Base-by-base conservation (phyloP, 2,888 invertebrate genomes). In the Torymus texanus region DNA sequence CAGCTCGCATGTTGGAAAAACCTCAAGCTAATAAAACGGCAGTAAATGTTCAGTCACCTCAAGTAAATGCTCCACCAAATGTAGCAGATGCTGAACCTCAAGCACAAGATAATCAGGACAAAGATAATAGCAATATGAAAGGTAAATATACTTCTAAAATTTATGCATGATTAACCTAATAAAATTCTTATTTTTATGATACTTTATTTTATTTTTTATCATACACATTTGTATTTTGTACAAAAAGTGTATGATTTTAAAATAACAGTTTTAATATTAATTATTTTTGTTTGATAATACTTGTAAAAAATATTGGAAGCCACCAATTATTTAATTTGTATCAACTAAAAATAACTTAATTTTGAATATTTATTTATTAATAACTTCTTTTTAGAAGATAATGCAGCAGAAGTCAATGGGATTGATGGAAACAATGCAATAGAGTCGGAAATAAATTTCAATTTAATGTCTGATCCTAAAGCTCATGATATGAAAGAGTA, bases 121-220 rank as follows among this genome's bases (percentile, higher is more conserved):
- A 74, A 65, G 76, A 81, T 73, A 75, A 62, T 58, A 81, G 81
- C n/a, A 81, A 81, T 68, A 71, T 55, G 11, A 67, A 21, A 62
- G 80, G 81, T 75, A 67, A 71, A 55, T 70, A 63, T 24, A 53
- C 1, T 41, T 41, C 41, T 41, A 41, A 14, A 73, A 67, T 16
- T 72, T 66, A 16, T 55, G 1, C 3, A 59, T 62, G 13, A 18
- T 18, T n/a, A 50, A 13, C 53, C 16, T 21, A 14, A 16, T 12
- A 53, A 8, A 13, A 41, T 24, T 50, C 56, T 58, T 21, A 11
- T 29, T 29, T 29, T 29, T 29, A 29, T 24, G 2, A 24, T 29
- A 29, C 5, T 29, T 29, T 29, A 29, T 29, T 29, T 5, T 29
- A 29, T 29, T 3, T 29, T 29, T 29, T 29, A 29, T 5, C 3